Evolutionary conservation across 2,888 invertebrate species (phyloP).

Genomic region (Lamellibrachia satsuma): DNA sequence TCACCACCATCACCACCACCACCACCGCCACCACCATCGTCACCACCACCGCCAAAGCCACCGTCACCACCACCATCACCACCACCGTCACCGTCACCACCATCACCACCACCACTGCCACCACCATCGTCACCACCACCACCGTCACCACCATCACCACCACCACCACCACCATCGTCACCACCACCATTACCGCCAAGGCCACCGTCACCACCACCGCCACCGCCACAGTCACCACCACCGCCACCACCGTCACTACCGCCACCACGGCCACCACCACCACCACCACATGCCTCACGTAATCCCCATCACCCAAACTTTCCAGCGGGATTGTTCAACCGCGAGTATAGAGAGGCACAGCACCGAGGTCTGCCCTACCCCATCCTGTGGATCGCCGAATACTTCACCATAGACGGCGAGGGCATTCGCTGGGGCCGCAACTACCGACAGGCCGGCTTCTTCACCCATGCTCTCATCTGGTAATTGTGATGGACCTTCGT

Average conservation of each 20-base stretch:
- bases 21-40: neutral
- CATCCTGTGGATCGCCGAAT: conserved; percentile 73
- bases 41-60: neutral
- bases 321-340: conserved; percentile 70
- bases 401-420: conserved; percentile 73
- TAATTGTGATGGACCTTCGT: conserved; percentile 47
- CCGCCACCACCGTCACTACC: neutral
- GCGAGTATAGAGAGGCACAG: conserved; percentile 70
- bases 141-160: neutral
- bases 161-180: neutral
- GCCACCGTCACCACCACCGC: neutral
- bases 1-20: neutral
- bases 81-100: neutral
- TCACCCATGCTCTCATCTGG: conserved; percentile 72
- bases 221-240: neutral
- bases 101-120: neutral
- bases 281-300: neutral
- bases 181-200: neutral
- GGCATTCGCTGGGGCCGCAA: conserved; percentile 71
- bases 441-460: conserved; percentile 72
- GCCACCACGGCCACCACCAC: neutral
- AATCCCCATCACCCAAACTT: neutral
- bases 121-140: neutral
- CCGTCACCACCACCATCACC: conserved; percentile 7
- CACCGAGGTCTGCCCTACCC: conserved; percentile 70